Evolutionary conservation across 2,888 invertebrate species (phyloP).

Genomic region (Leistus spinibarbis): DNA sequence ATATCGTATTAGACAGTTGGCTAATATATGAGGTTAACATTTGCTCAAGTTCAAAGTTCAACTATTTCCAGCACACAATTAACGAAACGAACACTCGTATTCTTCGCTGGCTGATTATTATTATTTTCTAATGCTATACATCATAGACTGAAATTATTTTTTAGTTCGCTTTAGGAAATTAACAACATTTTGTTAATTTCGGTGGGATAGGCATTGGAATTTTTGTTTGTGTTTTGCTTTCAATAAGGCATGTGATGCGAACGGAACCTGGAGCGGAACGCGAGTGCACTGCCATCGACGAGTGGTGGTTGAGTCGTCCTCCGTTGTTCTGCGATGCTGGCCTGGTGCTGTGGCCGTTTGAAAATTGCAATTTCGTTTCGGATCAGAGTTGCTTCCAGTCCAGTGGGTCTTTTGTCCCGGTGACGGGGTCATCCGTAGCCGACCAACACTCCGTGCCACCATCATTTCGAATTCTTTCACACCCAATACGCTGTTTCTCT

Average conservation of each 20-base stretch:
- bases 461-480: slow-evolving; percentile 34
- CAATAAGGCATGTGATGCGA: slow-evolving; percentile 48
- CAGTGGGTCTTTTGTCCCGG: slow-evolving; percentile 54
- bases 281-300: neutral
- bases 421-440: slow-evolving; percentile 4
- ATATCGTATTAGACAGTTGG: neutral
- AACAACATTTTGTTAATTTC: neutral
- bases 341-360: slow-evolving; percentile 54
- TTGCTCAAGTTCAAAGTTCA: neutral
- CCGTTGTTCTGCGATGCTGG: slow-evolving; percentile 38
- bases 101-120: too few relatives aligned
- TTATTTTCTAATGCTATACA: too few relatives aligned
- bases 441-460: slow-evolving; percentile 18
- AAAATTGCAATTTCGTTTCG: slow-evolving; percentile 57
- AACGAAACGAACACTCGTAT: too few relatives aligned
- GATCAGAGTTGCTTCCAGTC: slow-evolving; percentile 57
- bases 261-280: slow-evolving; percentile 19
- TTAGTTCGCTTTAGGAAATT: too few relatives aligned
- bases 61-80: too few relatives aligned
- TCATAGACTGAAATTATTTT: too few relatives aligned
- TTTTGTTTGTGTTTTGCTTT: slow-evolving; percentile 42
- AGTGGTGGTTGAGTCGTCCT: too few relatives aligned
- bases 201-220: too few relatives aligned
- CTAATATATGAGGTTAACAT: neutral
- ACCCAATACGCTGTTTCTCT: slow-evolving; percentile 35